These are phyloP conservation scores for Diachasmimorpha longicaudata DNA, from an alignment of 1,140 invertebrate genomes.

Conservation along the genomic window DNA sequence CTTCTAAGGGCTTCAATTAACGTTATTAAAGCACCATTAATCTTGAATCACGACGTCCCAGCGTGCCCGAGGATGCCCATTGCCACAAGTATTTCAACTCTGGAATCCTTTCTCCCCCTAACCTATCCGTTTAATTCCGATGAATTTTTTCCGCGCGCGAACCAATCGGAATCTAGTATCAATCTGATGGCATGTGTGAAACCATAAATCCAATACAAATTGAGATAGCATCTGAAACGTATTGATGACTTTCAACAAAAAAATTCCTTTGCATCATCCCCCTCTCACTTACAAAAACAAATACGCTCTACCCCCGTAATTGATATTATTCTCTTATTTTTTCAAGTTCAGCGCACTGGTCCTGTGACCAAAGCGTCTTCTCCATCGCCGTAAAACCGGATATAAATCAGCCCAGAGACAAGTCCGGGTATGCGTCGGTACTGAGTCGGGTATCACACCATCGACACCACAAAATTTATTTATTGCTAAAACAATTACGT, in stretches of 20 bases:
- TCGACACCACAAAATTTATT: too few species aligned
- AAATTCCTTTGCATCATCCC: neutral
- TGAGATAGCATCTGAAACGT: neutral
- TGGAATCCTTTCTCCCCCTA: conserved; percentile 11
- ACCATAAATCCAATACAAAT: conserved; percentile 8
- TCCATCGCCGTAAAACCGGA: too few species aligned
- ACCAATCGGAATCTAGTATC: conserved; percentile 32
- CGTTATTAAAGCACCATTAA: conserved; percentile 63
- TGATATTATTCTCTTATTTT: too few species aligned
- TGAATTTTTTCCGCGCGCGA: conserved; percentile 9
- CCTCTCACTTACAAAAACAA: neutral
- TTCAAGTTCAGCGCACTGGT: too few species aligned
- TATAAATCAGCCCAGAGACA: too few species aligned
- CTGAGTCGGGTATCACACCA: too few species aligned
- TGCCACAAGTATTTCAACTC: conserved; percentile 34
- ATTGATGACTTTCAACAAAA: neutral
- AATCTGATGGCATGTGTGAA: conserved; percentile 34
- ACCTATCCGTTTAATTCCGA: neutral
- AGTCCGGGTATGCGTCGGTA: too few species aligned
- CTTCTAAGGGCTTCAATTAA: conserved; percentile 63
- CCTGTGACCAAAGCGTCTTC: too few species aligned
- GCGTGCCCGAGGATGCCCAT: conserved; percentile 49
- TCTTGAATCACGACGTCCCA: conserved; percentile 47
- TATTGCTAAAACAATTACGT: too few species aligned
- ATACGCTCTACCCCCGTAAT: too few species aligned